phyloP scores from a whole-genome alignment of 1,140 invertebrate species.

The Mamestra configurata region DNA sequence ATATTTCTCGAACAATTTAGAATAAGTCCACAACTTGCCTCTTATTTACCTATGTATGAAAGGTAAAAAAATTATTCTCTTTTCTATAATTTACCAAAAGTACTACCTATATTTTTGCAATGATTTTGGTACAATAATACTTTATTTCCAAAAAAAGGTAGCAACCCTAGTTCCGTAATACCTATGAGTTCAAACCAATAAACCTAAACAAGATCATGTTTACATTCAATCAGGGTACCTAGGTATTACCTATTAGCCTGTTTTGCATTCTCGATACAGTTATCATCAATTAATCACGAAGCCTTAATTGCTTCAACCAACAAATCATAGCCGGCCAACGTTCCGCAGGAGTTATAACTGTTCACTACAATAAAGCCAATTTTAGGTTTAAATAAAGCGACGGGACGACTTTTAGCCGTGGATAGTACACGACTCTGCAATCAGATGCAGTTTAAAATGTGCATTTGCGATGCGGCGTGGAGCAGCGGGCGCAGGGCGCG shows the following conservation, averaged over 20 bases:
- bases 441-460: conserved; percentile 87
- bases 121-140: no score
- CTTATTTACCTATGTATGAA: no score
- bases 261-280: background rate
- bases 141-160: no score
- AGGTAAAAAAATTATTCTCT: no score
- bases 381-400: conserved; percentile 75
- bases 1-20: no score
- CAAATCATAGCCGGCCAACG: conserved; percentile 22
- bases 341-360: conserved; percentile 45
- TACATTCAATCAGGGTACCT: no score
- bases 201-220: background rate
- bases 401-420: conserved; percentile 79
- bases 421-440: conserved; percentile 84
- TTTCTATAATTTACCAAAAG: no score
- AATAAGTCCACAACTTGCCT: no score
- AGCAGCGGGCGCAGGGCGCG: conserved; percentile 77
- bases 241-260: background rate
- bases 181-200: background rate
- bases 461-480: conserved; percentile 83
- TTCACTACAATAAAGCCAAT: conserved; percentile 65
- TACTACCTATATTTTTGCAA: no score
- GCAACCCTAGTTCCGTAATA: no score
- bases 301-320: conserved; percentile 2
- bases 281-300: background rate